Evolutionary conservation across 1,140 invertebrate species (phyloP), one percentile per base, ranked within the genome.

Genomic region (Nephila pilipes): DNA sequence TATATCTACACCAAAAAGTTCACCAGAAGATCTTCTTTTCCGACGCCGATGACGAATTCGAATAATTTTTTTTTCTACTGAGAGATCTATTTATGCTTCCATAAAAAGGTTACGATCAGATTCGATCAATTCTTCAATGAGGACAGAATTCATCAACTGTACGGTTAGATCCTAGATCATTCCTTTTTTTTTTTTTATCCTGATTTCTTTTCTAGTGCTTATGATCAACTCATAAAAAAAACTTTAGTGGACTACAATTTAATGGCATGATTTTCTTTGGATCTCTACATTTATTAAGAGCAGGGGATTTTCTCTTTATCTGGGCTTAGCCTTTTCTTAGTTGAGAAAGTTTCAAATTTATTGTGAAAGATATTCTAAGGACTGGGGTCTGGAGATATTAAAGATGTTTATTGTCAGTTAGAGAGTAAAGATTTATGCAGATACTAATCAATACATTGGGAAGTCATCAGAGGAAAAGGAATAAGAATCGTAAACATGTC

Each of bases 81-180:
- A 6, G 20, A 65, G 58, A 57, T 57, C 55, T 88, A 88, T 88
- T 88, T 88, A 88, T 88, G 58, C 87, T 69, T 57, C 87, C 38
- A 90, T 36, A 90, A 80, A 69, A 90, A 90, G 80, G 55, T 90
- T 90, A 90, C 88, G 88, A 90, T 54, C 46, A 36, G 69, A 90
- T 80, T 80, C 88, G 65, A 90, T 90, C 88, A 57, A 55, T 58
- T 75, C 88, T 36, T 79, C 69, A 79, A 79, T 90, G 69, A 90
- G 20, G 88, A 58, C 46, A 22, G 69, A 80, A 90, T 90, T 90
- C 88, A 90, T 90, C 65, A 55, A 57, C n/a, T 57, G 22, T 36
- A 18, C 85, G 46, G 36, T 87, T 69, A 65, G 36, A 14, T 38
- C 60, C 38, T 69, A 25, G 69, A n/a, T 87, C 36, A 69, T 36